A percentile compares a stretch with the other conserved stretches of the same genome.
Conservation (phyloP, 2,888 invertebrate species). For the Drosophila hawaiiensis region DNA sequence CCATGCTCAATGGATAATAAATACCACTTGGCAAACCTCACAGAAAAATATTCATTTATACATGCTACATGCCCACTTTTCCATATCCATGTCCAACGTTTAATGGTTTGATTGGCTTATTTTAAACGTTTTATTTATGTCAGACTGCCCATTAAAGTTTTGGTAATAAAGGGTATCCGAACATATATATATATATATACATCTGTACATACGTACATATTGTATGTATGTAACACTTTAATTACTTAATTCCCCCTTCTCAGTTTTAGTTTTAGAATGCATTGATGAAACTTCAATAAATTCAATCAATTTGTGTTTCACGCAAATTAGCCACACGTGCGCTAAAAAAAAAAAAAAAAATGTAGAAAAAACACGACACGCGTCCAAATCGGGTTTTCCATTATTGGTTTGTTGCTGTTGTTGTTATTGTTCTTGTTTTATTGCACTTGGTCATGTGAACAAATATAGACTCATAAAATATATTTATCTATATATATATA, state of each 20-base stretch:
- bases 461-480: background rate
- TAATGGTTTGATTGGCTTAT: background rate
- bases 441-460: slow-evolving; percentile 20
- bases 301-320: background rate
- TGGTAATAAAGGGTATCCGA: background rate
- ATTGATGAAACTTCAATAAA: background rate
- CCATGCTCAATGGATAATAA: background rate
- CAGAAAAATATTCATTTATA: background rate
- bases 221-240: background rate
- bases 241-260: background rate
- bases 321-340: slow-evolving; percentile 21
- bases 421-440: slow-evolving; percentile 18
- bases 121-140: background rate
- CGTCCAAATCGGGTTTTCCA: background rate
- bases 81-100: background rate
- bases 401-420: slow-evolving; percentile 4
- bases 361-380: slow-evolving; percentile 2
- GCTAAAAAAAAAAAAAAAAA: background rate
- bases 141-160: background rate
- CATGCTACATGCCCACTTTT: background rate
- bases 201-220: background rate
- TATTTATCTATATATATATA: background rate
- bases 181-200: background rate
- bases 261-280: background rate
- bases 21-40: background rate